Conservation (phyloP, 1,140 invertebrate genomes). For the Probaryconus sp. region DNA sequence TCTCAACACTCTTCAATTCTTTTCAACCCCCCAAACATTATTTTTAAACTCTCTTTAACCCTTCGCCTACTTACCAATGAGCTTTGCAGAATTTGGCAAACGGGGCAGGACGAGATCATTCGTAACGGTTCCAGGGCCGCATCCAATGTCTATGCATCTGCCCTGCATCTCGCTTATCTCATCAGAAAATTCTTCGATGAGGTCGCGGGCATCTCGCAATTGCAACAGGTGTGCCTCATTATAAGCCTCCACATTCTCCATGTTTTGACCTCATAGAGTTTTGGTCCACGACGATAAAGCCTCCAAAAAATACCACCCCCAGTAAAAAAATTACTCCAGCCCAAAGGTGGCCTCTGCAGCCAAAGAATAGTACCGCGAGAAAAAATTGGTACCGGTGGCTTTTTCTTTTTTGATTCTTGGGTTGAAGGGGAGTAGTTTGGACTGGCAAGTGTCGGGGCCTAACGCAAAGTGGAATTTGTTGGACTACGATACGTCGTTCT, state of each 20-base stretch:
- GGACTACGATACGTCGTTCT: slow-evolving; percentile 49
- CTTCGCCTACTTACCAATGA: slow-evolving; percentile 67
- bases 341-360: too few species aligned
- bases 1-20: too few species aligned
- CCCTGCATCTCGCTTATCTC: slow-evolving; percentile 75
- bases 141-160: slow-evolving; percentile 86
- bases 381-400: too few species aligned
- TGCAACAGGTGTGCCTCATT: slow-evolving; percentile 82
- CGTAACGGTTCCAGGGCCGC: slow-evolving; percentile 87
- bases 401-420: too few species aligned
- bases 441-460: too few species aligned
- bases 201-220: slow-evolving; percentile 82
- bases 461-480: too few species aligned
- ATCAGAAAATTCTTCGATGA: slow-evolving; percentile 83
- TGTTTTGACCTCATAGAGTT: slow-evolving; percentile 64
- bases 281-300: not conserved
- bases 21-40: not conserved
- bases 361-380: too few species aligned
- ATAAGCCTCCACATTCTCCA: slow-evolving; percentile 84
- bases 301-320: too few species aligned
- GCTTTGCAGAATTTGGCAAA: slow-evolving; percentile 78
- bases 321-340: too few species aligned
- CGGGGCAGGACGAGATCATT: slow-evolving; percentile 82
- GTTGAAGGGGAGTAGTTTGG: too few species aligned
- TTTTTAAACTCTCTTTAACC: not conserved